Conservation (phyloP, 2,797 vertebrate species). For the Cichlasoma orientale region DNA sequence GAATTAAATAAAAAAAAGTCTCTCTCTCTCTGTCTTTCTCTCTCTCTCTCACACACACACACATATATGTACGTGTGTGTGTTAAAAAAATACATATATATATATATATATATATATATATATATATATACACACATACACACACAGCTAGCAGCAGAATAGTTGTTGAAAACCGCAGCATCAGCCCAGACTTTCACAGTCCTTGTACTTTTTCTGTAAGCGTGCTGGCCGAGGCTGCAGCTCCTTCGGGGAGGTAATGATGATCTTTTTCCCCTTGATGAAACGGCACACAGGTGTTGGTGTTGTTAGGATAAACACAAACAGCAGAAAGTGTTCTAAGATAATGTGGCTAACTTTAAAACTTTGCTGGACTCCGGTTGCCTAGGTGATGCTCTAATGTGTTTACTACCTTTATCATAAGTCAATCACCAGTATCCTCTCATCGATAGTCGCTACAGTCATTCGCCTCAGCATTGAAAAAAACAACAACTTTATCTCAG, state of each 20-base stretch:
- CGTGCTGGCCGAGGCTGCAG: not conserved
- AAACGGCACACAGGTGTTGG: not conserved
- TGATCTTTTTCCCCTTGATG: not conserved
- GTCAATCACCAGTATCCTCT: not conserved
- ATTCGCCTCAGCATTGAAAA: not conserved
- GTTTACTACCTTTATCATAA: not conserved
- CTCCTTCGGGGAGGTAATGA: not conserved
- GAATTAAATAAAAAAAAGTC: too few relatives aligned
- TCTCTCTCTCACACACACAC: too few relatives aligned
- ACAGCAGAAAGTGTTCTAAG: slow-evolving; percentile 5
- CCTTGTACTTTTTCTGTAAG: too few relatives aligned
- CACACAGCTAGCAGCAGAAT: not conserved
- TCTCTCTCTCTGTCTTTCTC: too few relatives aligned
- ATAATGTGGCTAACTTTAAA: not conserved
- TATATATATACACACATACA: too few relatives aligned
- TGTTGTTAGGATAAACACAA: not conserved
- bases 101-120: too few relatives aligned
- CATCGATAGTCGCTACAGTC: not conserved
- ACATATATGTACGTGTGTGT: too few relatives aligned
- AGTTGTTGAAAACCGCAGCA: not conserved
- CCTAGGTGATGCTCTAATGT: not conserved
- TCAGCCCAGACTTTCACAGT: not conserved
- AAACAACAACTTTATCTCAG: not conserved
- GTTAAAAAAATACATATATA: too few relatives aligned
- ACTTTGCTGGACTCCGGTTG: not conserved